Evolutionary conservation across 2,113 vertebrate species (phyloP), one percentile per base, ranked within the genome.

Genomic region (Macquaria ambigua): DNA sequence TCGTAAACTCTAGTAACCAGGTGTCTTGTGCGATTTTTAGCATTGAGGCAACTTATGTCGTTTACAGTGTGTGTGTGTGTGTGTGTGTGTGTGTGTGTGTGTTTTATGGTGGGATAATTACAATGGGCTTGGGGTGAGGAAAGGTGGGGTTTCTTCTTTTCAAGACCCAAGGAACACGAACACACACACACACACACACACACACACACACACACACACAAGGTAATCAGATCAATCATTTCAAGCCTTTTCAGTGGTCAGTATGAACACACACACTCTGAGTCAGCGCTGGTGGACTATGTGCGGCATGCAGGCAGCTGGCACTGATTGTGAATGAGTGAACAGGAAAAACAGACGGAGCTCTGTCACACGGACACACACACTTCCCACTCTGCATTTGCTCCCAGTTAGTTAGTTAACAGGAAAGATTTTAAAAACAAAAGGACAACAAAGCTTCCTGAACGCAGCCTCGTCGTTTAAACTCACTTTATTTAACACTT

Each of bases 161-260:
- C 31, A 25, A 62, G 20, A 1, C 20, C 23, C 1, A 11, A 1
- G n/a, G 39, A 31, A 41, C 37, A 3, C 62, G 67, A 15, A 59
- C 21, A 73, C 53, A 72, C 70, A 72, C 50, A 64, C 62, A 64
- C 37, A 62, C 58, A 76, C 74, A 46, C 43, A 48, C 11, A 48
- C 46, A 50, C 73, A 62, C 62, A 64, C 37, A 62, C 58, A 76
- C n/a, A 56, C 73, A 37, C 20, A 37, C 59, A 48, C 18, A 0
- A 23, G 41, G 62, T 59, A 62, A 61, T 25, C 3, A 43, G 2
- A 7, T 21, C 10, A 52, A 8, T 34, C 56, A 21, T 28, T 34
- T 14, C 25, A 8, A 14, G 9, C n/a, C 6, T 56, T 16, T n/a
- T 53, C 46, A 66, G 43, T 18, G 20, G 15, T 18, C 28, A 16